A percentile compares a stretch with the other conserved stretches of the same genome.
These are phyloP conservation scores for Parnassius mnemosyne DNA, from an alignment of 2,888 invertebrate species.

Conservation along the genomic window DNA sequence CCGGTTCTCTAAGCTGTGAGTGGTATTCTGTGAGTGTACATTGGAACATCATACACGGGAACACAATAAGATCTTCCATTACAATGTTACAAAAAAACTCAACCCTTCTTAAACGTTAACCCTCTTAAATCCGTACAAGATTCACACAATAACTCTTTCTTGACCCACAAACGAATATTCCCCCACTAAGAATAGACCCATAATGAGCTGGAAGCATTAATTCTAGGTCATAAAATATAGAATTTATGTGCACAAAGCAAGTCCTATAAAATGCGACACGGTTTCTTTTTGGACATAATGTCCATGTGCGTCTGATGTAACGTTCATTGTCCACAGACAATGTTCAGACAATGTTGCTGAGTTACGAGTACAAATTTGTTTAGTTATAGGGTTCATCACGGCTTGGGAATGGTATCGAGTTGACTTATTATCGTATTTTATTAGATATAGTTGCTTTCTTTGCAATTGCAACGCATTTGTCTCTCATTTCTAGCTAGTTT, in stretches of 20 bases:
- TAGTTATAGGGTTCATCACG: conserved; percentile 42
- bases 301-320: conserved; percentile 35
- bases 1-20: too few species aligned
- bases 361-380: conserved; percentile 64
- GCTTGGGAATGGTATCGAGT: conserved; percentile 45
- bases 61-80: conserved; percentile 7
- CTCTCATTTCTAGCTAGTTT: too few species aligned
- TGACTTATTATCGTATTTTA: background rate
- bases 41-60: too few species aligned
- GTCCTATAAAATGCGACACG: conserved; percentile 76
- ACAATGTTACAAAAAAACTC: conserved; percentile 34
- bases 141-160: conserved; percentile 75
- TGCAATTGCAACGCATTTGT: too few species aligned
- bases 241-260: conserved; percentile 66
- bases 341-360: conserved; percentile 71
- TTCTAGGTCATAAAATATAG: conserved; percentile 75
- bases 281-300: conserved; percentile 56
- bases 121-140: conserved; percentile 35
- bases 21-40: too few species aligned
- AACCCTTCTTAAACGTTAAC: conserved; percentile 36
- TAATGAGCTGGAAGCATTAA: conserved; percentile 75
- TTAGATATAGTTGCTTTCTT: too few species aligned
- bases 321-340: conserved; percentile 54
- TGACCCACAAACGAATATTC: conserved; percentile 75
- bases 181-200: conserved; percentile 65